phyloP scores from a whole-genome alignment of 35 echinoderm and acorn worm species.

The Ophioderma brevispina region DNA sequence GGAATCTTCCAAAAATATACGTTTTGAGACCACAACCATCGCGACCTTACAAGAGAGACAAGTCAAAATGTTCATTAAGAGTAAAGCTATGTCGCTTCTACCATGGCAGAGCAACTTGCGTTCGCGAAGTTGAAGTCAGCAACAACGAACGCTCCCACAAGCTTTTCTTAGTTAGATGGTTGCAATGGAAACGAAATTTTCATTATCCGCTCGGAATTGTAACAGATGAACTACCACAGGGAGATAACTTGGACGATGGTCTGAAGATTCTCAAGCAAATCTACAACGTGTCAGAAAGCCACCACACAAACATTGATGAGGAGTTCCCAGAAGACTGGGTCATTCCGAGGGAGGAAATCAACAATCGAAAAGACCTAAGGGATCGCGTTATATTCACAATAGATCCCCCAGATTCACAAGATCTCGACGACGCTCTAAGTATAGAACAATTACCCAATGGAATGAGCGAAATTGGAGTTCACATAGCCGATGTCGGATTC shows the following conservation, averaged over 20 bases:
- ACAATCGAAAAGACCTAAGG: constrained; percentile 54
- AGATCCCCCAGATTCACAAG: constrained; percentile 71
- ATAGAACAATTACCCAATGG: constrained; percentile 28
- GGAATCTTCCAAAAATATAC: constrained; percentile 63
- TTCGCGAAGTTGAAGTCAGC: constrained; percentile 22
- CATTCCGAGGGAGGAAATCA: constrained; percentile 69
- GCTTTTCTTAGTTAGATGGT: constrained; percentile 56
- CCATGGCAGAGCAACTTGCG: not conserved
- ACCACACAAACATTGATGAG: not conserved
- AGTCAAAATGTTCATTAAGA: not conserved
- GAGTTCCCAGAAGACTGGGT: constrained; percentile 58
- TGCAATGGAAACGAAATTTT: constrained; percentile 37
- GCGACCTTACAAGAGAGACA: not conserved
- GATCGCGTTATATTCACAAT: constrained; percentile 72
- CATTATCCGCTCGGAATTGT: constrained; percentile 76
- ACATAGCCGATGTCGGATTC: constrained; percentile 92
- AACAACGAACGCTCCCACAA: constrained; percentile 57
- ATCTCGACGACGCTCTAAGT: constrained; percentile 83
- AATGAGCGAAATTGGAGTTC: constrained; percentile 64
- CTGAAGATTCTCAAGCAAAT: constrained; percentile 76
- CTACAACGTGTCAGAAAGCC: constrained; percentile 56
- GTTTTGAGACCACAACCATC: not conserved
- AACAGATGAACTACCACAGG: constrained; percentile 60
- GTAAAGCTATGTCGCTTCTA: constrained; percentile 9
- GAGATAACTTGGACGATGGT: constrained; percentile 43